Evolutionary conservation across 2,797 vertebrate genomes (phyloP).

Genomic region (Tapera naevia): DNA sequence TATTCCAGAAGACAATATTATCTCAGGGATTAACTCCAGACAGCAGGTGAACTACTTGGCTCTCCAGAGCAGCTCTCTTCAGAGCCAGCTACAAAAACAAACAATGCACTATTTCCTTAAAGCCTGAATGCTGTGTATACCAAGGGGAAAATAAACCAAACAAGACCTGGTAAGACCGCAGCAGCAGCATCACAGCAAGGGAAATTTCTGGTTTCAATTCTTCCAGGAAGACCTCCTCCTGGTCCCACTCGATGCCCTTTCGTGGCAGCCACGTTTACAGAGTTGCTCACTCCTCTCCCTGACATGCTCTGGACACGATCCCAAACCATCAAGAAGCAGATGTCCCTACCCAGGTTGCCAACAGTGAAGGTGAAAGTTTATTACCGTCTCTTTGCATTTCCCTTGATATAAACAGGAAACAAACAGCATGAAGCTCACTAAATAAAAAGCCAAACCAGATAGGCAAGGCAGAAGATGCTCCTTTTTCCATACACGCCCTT

Average conservation of each 20-base stretch:
- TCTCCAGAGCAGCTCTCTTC: neutral
- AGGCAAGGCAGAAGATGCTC: constrained; percentile 43
- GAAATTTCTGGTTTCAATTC: neutral
- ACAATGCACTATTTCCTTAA: neutral
- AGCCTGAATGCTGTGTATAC: rapidly evolving
- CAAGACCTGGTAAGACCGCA: neutral
- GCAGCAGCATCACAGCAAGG: neutral
- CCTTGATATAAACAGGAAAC: constrained; percentile 52
- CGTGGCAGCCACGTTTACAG: neutral
- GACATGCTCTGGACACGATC: neutral
- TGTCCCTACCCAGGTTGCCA: constrained; percentile 25
- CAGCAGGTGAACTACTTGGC: neutral
- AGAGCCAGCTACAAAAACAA: neutral
- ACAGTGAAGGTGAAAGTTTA: constrained; percentile 58
- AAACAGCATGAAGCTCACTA: neutral
- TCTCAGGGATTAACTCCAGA: neutral
- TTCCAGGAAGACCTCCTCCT: neutral
- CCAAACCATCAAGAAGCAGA: neutral
- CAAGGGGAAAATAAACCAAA: neutral
- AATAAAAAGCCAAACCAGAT: constrained; percentile 38
- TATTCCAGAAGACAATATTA: neutral
- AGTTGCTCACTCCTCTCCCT: neutral
- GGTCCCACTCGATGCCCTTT: neutral
- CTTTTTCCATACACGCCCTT: constrained; percentile 52
- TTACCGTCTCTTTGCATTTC: constrained; percentile 55